phyloP scores from a whole-genome alignment of 1,140 invertebrate species.

The Meteorus sp. region DNA sequence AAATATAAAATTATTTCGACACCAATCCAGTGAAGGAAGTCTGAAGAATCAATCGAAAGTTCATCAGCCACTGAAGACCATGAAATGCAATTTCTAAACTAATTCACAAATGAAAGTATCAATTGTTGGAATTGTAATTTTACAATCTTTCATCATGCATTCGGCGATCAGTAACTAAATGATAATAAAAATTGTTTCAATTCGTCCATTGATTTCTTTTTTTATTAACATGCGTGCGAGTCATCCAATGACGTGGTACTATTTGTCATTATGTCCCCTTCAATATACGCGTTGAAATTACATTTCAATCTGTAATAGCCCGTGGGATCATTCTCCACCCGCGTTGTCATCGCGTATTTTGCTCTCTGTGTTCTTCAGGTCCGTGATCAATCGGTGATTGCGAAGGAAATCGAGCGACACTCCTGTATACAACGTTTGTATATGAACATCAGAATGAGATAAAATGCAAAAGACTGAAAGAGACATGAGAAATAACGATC shows the following conservation, averaged over 20 bases:
- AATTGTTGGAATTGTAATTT: no score
- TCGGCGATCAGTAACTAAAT: no score
- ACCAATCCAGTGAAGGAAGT: no score
- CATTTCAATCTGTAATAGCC: conserved; percentile 40
- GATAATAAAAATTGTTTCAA: no score
- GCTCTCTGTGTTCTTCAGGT: conserved; percentile 28
- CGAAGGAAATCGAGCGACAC: conserved; percentile 38
- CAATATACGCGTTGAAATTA: no score
- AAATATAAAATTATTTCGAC: no score
- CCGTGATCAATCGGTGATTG: conserved; percentile 49
- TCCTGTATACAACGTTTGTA: conserved; percentile 13
- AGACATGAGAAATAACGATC: not conserved
- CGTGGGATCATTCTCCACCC: conserved; percentile 35
- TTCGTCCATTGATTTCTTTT: conserved; percentile 13
- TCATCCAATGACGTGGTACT: not conserved
- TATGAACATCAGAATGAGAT: no score
- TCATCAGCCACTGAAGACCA: no score
- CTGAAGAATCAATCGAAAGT: no score
- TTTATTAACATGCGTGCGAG: conserved; percentile 22
- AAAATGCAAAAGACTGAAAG: not conserved
- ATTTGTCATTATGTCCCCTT: conserved; percentile 4
- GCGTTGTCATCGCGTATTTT: conserved; percentile 8
- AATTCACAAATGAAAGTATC: no score
- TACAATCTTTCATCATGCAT: no score
- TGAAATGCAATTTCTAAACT: no score